Evolutionary conservation across 2,797 vertebrate species (phyloP).

Genomic region (Arnoldichthys spilopterus): DNA sequence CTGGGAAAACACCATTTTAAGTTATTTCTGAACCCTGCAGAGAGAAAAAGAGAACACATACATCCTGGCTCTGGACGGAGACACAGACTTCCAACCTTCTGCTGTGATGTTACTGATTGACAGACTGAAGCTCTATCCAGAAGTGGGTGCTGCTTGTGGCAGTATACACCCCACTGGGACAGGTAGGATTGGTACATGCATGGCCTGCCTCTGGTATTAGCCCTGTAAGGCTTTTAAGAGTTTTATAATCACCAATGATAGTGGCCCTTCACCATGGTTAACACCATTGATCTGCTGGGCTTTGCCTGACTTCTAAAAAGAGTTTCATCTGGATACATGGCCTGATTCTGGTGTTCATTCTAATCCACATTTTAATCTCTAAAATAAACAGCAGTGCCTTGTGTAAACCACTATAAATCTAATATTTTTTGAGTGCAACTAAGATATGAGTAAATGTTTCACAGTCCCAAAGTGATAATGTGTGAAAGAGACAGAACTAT

Average conservation of each 20-base stretch:
- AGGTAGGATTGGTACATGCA: constrained; percentile 59
- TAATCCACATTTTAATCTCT: not conserved
- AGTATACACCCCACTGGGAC: constrained; percentile 80
- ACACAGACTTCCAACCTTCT: constrained; percentile 78
- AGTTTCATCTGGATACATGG: constrained; percentile 54
- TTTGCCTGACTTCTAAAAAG: constrained; percentile 56
- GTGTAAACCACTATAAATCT: not conserved
- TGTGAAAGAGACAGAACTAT: not conserved
- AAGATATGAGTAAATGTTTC: not conserved
- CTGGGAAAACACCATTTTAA: not conserved
- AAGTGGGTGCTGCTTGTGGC: constrained; percentile 76
- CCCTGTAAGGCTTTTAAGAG: constrained; percentile 78
- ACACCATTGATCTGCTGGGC: constrained; percentile 71
- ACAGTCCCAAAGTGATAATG: not conserved
- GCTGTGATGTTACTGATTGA: constrained; percentile 76
- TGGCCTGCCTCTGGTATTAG: constrained; percentile 16
- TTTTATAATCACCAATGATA: constrained; percentile 80
- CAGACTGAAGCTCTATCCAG: constrained; percentile 73
- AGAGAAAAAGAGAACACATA: constrained; percentile 75
- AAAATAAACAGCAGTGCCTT: not conserved
- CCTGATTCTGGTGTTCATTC: not conserved
- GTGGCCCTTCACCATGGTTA: constrained; percentile 79
- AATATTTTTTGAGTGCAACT: not conserved
- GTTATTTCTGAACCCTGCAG: constrained; percentile 46
- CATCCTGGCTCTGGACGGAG: constrained; percentile 76